Conservation (phyloP, 2,888 invertebrate species). For the Mimachlamys varia region DNA sequence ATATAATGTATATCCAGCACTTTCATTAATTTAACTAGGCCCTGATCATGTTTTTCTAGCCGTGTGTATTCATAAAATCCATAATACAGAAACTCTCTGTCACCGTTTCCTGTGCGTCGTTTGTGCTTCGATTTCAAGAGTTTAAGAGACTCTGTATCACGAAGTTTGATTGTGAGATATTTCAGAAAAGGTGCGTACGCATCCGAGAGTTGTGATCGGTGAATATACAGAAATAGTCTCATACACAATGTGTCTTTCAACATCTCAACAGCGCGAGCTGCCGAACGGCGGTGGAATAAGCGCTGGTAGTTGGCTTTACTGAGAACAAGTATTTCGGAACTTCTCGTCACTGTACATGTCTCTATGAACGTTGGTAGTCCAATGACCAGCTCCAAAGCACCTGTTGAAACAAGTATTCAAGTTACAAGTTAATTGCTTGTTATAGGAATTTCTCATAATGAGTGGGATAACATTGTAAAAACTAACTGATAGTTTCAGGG, state of each 20-base stretch:
- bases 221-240: constrained; percentile 69
- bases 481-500: no score
- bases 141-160: constrained; percentile 61
- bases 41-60: constrained; percentile 54
- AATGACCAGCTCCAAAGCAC: constrained; percentile 66
- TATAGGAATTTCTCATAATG: no score
- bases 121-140: constrained; percentile 54
- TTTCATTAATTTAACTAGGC: constrained; percentile 60
- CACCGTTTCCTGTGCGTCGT: constrained; percentile 45
- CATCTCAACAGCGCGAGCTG: constrained; percentile 57
- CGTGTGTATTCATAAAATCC: constrained; percentile 47
- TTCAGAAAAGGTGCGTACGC: constrained; percentile 65
- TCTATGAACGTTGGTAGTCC: constrained; percentile 67
- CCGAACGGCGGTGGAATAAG: constrained; percentile 67
- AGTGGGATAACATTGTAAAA: no score
- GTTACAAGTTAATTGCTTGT: no score
- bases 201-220: constrained; percentile 60
- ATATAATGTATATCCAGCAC: constrained; percentile 58
- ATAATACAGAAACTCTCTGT: constrained; percentile 48
- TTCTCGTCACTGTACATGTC: constrained; percentile 65
- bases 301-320: constrained; percentile 66
- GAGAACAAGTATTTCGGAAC: constrained; percentile 67
- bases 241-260: constrained; percentile 66
- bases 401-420: constrained; percentile 51
- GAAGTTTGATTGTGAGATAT: constrained; percentile 70